Evolutionary conservation across 2,797 vertebrate species (phyloP).

Genomic region (Morelia viridis): DNA sequence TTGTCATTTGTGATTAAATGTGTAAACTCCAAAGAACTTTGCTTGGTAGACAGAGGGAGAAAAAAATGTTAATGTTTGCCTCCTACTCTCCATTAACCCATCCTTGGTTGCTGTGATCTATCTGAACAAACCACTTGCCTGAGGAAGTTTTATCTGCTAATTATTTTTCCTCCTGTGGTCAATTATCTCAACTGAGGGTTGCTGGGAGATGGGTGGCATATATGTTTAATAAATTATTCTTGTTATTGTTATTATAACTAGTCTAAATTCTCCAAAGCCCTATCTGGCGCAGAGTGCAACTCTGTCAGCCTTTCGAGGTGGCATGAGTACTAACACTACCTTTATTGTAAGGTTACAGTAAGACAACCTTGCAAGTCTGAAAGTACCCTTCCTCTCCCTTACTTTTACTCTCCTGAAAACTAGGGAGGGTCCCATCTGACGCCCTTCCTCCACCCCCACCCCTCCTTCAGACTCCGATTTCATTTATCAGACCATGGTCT

Average conservation of each 20-base stretch:
- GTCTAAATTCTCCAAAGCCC: background rate
- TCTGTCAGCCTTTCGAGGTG: background rate
- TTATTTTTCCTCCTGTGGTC: background rate
- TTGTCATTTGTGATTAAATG: background rate
- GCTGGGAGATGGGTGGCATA: too few species aligned
- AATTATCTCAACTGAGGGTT: background rate
- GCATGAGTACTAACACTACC: background rate
- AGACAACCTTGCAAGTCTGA: background rate
- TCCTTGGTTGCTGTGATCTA: background rate
- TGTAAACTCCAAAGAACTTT: too few species aligned
- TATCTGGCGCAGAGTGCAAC: background rate
- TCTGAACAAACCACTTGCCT: background rate
- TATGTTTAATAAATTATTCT: background rate
- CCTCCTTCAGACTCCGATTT: background rate
- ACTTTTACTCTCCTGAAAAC: background rate
- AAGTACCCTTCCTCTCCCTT: background rate
- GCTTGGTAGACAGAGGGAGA: background rate
- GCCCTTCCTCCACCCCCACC: background rate
- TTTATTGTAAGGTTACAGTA: background rate
- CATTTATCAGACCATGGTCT: background rate
- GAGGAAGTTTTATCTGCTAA: background rate
- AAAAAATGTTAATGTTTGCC: background rate
- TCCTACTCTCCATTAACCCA: background rate
- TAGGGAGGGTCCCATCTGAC: background rate
- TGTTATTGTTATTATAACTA: background rate